These are phyloP conservation scores for Rhabdophis nuchalis DNA, from an alignment of 2,797 vertebrate genomes.

Conservation along the genomic window DNA sequence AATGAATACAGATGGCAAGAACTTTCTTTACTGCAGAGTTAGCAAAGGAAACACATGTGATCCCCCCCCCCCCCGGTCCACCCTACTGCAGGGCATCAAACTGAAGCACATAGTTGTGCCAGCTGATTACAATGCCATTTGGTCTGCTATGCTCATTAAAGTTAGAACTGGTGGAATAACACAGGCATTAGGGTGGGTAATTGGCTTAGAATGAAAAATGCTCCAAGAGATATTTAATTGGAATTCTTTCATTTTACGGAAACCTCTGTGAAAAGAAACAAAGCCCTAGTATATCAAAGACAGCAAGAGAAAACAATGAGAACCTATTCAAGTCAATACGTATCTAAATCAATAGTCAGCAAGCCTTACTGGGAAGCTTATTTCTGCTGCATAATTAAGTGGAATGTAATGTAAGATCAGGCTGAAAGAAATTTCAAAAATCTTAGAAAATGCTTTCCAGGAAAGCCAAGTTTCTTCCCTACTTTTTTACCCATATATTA, in stretches of 20 bases:
- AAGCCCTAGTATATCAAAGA: not conserved
- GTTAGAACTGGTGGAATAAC: not conserved
- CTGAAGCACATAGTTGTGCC: not conserved
- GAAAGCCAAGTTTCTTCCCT: not conserved
- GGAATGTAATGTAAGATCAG: not conserved
- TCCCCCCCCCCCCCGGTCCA: too few relatives aligned
- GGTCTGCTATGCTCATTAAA: constrained; percentile 9
- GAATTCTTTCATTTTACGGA: constrained; percentile 3
- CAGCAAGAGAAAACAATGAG: not conserved
- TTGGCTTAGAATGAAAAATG: not conserved
- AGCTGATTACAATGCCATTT: constrained; percentile 11
- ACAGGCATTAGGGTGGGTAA: not conserved
- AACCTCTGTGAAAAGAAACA: not conserved
- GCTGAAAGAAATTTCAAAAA: not conserved
- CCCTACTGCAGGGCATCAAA: not conserved
- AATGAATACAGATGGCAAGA: not conserved
- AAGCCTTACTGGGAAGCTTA: not conserved
- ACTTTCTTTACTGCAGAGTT: not conserved
- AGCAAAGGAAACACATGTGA: not conserved
- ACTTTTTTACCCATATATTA: not conserved
- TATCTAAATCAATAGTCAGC: not conserved
- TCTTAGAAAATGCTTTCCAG: not conserved
- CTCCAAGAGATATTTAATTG: constrained; percentile 15
- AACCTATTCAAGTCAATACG: not conserved
- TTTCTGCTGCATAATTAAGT: not conserved